Base-by-base conservation (phyloP, 2,888 invertebrate species). In the Brachypalpus laphriformis region DNA sequence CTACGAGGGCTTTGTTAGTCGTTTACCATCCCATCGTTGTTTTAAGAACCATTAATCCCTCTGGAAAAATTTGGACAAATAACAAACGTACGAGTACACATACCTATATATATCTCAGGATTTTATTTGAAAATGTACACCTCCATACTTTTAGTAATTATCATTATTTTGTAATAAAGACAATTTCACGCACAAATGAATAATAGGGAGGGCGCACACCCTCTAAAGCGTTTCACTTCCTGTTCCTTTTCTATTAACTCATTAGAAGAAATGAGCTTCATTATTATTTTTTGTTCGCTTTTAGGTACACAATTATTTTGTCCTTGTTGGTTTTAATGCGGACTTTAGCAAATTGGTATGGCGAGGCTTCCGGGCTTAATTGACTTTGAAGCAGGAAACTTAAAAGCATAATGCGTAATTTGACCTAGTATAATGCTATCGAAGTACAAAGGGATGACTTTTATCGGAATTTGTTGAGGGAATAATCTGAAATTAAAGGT, bases 161-260 rank as follows among this genome's bases (percentile, higher is more conserved):
- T 75, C 72, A 63, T 75, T 74, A 75, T 75, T 74, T 68, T 47
- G 31, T 68, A 81, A 81, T 74, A 75, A 81, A 81, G 14, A 61
- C 68, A 81, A 81, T 81, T 63, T 68, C 54, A 81, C 74, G 81
- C 74, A 68, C 74, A 75, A 68, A 72, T 54, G 65, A 80, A 74
- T 68, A 81, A 70, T 63, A 68, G 68, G 61, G 61, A 51, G 66
- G 51, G 70, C n/a, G 20, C 8, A 57, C 63, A 65, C 72, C 80
- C 56, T 25, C 59, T 45, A 16, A 75, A 75, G 66, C 66, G 74
- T 68, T 61, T 75, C 72, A 68, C 81, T 81, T 81, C 68, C 25
- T 34, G 47, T 71, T 71, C 20, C 45, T 59, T 66, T 81, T 75
- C 61, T 70, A 75, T 81, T 75, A 68, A 56, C 74, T 51, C 68